These are phyloP conservation scores for Beris chalybata DNA, from an alignment of 2,888 invertebrate genomes.

Conservation along the genomic window DNA sequence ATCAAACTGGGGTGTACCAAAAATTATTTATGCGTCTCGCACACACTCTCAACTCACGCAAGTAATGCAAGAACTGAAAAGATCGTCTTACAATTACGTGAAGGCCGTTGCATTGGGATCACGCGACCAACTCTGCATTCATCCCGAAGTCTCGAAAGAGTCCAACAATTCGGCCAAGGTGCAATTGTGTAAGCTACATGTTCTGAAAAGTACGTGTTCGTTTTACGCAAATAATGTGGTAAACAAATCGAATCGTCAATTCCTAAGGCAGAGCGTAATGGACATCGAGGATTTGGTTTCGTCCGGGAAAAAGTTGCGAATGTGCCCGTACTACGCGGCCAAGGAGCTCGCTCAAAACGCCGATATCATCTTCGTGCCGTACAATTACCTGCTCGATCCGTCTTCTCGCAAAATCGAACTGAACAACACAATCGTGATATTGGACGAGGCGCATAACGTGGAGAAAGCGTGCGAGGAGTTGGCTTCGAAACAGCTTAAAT, in stretches of 20 bases:
- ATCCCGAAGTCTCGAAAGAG: slow-evolving; percentile 86
- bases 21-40: slow-evolving; percentile 94
- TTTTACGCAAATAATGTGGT: slow-evolving; percentile 79
- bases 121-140: slow-evolving; percentile 94
- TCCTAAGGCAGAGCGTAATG: slow-evolving; percentile 66
- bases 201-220: slow-evolving; percentile 75
- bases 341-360: slow-evolving; percentile 83
- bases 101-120: slow-evolving; percentile 90
- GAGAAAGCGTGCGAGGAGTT: slow-evolving; percentile 95
- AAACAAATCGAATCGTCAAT: slow-evolving; percentile 67
- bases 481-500: slow-evolving; percentile 76
- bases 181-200: slow-evolving; percentile 82
- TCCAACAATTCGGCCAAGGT: slow-evolving; percentile 76
- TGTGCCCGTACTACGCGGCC: slow-evolving; percentile 93
- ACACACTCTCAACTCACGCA: slow-evolving; percentile 96
- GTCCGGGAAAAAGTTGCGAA: slow-evolving; percentile 76
- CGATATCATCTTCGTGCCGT: slow-evolving; percentile 97
- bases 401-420: slow-evolving; percentile 75
- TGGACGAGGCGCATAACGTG: slow-evolving; percentile 98
- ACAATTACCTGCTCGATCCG: slow-evolving; percentile 95
- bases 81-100: slow-evolving; percentile 80
- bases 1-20: slow-evolving; percentile 66
- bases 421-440: slow-evolving; percentile 79
- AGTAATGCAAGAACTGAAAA: slow-evolving; percentile 92
- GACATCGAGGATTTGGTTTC: slow-evolving; percentile 93